Evolutionary conservation across 35 echinoderm and acorn worm genomes (phyloP), one percentile per base, ranked within the genome.

Genomic region (Lytechinus variegatus): DNA sequence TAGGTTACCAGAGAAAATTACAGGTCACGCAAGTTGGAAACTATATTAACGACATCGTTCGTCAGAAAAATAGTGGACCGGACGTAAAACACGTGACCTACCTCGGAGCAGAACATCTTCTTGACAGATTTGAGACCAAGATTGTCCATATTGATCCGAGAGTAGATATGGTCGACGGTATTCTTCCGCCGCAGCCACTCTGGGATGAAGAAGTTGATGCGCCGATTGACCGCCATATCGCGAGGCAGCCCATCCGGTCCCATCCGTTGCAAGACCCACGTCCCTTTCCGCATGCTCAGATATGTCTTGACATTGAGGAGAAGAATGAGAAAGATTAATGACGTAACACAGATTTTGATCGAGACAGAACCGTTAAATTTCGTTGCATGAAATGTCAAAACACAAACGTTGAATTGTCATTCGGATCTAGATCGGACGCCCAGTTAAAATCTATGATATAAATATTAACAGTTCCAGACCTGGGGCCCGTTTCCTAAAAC

Each of bases 271-370:
- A 96, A 54, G 61, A 97, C 97, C 94, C 96, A 95, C 24, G 94
- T 94, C 10, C 94, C 95, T 16, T 96, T 94, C n/a, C 96, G 51
- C 94, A 97, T 95, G 89, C 95, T 95, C 53, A 97, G 66, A 94
- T 96, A 60, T 8, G 53, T 95, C 55, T 87, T 24, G 5, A 27
- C 14, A 2, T 16, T 52, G 24, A 54, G 9, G 52, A 21, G 56
- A 56, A 93, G 10, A 3, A 10, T 19, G 11, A 8, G 21, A 91
- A 52, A 3, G 24, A 14, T 44, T 51, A 27, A 94, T 28, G 14
- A 66, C 57, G 19, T 79, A 4, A 19, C 21, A 4, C 0, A 1
- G 33, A 44, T 2, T 44, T 44, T 44, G 33, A 44, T 44, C 33
- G 33, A 44, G 33, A 44, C 33, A 44, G 33, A 44, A 44, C 33